A percentile compares a stretch with the other conserved stretches of the same genome.
Evolutionary conservation across 2,797 vertebrate species (phyloP).

Genomic region (Huso huso): DNA sequence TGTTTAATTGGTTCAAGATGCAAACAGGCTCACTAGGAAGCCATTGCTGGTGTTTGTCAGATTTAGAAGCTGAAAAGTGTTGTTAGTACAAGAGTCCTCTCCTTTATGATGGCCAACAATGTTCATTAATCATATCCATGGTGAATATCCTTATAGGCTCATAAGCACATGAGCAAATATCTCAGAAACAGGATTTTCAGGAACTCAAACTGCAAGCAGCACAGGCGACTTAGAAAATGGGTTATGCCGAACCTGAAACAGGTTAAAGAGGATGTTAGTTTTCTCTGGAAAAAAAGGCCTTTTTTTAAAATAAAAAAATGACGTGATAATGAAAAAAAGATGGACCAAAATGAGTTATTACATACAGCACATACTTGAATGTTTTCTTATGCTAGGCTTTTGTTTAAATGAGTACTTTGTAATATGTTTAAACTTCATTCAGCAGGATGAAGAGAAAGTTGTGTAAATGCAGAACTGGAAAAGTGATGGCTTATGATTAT

Average conservation of each 20-base stretch:
- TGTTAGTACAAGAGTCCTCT: slow-evolving; percentile 85
- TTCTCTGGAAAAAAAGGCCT: neutral
- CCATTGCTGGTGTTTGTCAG: slow-evolving; percentile 67
- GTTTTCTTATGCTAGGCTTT: no score
- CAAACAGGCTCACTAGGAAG: slow-evolving; percentile 77
- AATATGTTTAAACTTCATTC: no score
- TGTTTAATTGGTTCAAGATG: slow-evolving; percentile 69
- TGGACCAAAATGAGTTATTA: neutral
- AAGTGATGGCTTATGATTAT: no score
- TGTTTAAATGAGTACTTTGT: no score
- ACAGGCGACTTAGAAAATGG: slow-evolving; percentile 84
- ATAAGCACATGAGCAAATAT: slow-evolving; percentile 90
- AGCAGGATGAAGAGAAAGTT: no score
- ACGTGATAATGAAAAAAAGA: slow-evolving; percentile 3
- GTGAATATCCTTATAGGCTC: slow-evolving; percentile 84
- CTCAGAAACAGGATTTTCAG: slow-evolving; percentile 93
- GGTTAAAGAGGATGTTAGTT: slow-evolving; percentile 82
- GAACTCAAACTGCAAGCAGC: slow-evolving; percentile 96
- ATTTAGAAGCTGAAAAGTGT: slow-evolving; percentile 64
- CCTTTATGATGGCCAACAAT: slow-evolving; percentile 62
- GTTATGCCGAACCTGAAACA: slow-evolving; percentile 97
- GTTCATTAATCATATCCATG: slow-evolving; percentile 79
- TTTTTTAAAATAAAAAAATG: neutral
- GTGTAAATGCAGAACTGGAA: no score
- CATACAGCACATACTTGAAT: no score